Evolutionary conservation across 2,888 invertebrate genomes (phyloP), one percentile per base, ranked within the genome.

Genomic region (Scelioninae gen. 2): DNA sequence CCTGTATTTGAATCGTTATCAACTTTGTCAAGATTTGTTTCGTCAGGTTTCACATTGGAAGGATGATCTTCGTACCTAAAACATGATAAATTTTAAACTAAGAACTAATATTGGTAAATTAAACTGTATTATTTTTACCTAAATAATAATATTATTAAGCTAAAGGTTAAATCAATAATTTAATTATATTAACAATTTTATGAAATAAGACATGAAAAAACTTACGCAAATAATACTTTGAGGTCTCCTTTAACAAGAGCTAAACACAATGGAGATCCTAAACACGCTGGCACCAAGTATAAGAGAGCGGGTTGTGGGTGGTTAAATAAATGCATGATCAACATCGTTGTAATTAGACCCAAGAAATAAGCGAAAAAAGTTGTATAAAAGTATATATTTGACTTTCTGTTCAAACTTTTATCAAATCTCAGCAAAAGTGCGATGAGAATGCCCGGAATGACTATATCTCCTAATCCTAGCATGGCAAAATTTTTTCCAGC

Each of bases 391-490:
- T 96, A 96, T 18, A 92, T 90, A 80, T 94, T 92, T 9, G 92
- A 92, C 84, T 93, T 93, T 13, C 95, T 88, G 80, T 94, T 93
- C 74, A 95, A 89, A 82, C 95, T 95, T 85, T 93, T 91, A 88
- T 99, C 99, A 87, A 97, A 99, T 77, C 99, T 92, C 50, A 98
- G 90, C 46, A 99, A 89, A 18, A 99, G 89, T 0, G 99, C 98
- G 81, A 99, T 98, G 87, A 99, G 99, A 83, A 99, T 98, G 76
- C 99, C 99, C 2, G 99, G 99, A 77, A 99, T 96, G 28, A 99
- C 99, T 81, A 99, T 98, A 86, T 99, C 99, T 2, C 99, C 99
- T 9, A 99, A 91, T 0, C 99, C 99, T 57, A 99, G 88, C 98
- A 99, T 99, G 10, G 98, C 98, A 88, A 98, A 97, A 88, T 99